A percentile compares a stretch with the other conserved stretches of the same genome.
These are phyloP conservation scores for Malacoctenus gilli DNA, from an alignment of 2,797 vertebrate species.

Conservation along the genomic window DNA sequence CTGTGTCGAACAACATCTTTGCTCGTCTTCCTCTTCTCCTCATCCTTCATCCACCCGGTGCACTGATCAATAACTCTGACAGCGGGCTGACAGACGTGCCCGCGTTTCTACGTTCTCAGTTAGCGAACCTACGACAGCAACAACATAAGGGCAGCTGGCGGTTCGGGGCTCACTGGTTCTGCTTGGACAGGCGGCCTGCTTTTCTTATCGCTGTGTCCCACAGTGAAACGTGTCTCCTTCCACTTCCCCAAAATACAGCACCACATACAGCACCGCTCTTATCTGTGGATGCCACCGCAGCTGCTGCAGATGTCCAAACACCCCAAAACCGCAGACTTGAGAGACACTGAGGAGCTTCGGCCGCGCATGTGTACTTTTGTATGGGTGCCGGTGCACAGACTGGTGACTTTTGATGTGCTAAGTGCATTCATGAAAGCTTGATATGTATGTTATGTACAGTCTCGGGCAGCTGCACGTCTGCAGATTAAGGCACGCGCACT, in stretches of 20 bases:
- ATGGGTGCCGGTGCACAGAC: too few relatives aligned
- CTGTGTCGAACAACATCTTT: conserved; percentile 15
- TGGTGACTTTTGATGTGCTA: too few relatives aligned
- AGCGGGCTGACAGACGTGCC: neutral
- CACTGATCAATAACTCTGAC: conserved; percentile 24
- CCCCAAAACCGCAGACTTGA: conserved; percentile 15
- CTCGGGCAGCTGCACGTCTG: conserved; percentile 6
- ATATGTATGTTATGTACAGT: neutral
- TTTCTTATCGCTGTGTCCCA: conserved; percentile 12
- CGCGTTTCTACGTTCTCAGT: conserved; percentile 1
- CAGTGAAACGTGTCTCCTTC: conserved; percentile 6
- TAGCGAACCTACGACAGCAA: conserved; percentile 17
- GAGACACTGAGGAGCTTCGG: too few relatives aligned
- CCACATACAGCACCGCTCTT: conserved; percentile 25
- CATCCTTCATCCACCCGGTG: conserved; percentile 28
- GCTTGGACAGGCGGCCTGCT: conserved; percentile 24
- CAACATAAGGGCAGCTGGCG: conserved; percentile 11
- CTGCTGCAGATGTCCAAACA: too few relatives aligned
- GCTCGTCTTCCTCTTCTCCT: conserved; percentile 2
- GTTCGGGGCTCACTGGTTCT: conserved; percentile 25
- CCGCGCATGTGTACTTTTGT: too few relatives aligned
- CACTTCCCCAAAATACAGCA: conserved; percentile 34
- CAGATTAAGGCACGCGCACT: neutral
- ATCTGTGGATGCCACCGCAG: conserved; percentile 27
- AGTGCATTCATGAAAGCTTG: neutral